Conservation (phyloP, 2,113 vertebrate species). For the Mungos mungo region DNA sequence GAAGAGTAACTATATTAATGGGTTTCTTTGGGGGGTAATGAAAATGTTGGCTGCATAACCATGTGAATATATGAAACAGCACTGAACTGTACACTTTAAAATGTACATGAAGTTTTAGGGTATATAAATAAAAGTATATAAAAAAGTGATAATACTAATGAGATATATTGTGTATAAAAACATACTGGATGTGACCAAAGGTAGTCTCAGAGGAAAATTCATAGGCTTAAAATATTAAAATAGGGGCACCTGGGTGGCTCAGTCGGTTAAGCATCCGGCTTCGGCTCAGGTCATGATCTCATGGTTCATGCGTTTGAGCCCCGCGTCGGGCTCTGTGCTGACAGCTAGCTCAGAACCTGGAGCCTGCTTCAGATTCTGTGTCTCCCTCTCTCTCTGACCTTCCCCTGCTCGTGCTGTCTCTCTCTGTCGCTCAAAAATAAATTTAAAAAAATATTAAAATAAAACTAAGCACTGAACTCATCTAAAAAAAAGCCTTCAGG, state of each 20-base stretch:
- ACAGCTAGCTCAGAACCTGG: no score
- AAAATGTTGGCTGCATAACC: not conserved
- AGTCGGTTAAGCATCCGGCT: no score
- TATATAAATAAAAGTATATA: not conserved
- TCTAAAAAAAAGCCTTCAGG: not conserved
- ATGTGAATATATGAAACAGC: not conserved
- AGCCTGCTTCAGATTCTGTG: no score
- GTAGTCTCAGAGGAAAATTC: constrained; percentile 13
- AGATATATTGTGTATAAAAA: not conserved
- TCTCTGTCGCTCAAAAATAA: no score
- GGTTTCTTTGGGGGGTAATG: not conserved
- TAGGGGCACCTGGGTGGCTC: not conserved
- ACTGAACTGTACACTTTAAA: not conserved
- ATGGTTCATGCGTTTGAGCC: no score
- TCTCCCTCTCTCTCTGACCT: no score
- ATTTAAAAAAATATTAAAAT: not conserved
- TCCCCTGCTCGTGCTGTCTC: no score
- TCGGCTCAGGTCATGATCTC: no score
- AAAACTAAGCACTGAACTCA: not conserved
- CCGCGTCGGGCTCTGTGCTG: no score
- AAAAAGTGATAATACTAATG: not conserved
- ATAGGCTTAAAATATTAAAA: not conserved
- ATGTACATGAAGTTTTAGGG: not conserved
- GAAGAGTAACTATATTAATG: not conserved
- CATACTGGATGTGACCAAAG: not conserved